phyloP scores from a whole-genome alignment of 2,797 vertebrate species.

The Antennarius maculatus region DNA sequence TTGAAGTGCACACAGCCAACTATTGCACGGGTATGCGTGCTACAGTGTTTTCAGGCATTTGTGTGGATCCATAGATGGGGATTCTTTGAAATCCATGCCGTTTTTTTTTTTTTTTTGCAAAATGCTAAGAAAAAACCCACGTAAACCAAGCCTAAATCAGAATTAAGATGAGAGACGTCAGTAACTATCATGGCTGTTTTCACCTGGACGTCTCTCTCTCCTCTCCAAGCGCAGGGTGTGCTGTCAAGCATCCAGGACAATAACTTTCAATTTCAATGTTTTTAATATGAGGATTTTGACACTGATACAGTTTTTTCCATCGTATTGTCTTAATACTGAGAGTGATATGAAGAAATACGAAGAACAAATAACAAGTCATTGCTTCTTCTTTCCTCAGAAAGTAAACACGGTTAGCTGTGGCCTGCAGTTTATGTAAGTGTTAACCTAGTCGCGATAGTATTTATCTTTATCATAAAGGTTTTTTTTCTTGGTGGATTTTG shows the following conservation, averaged over 20 bases:
- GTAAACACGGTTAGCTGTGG: constrained; percentile 19
- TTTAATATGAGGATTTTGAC: constrained; percentile 7
- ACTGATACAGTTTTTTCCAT: neutral
- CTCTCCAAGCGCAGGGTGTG: constrained; percentile 11
- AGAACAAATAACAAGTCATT: constrained; percentile 14
- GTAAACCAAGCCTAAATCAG: constrained; percentile 4
- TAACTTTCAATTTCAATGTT: constrained; percentile 11
- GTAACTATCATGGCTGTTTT: constrained; percentile 55
- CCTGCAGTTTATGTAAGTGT: constrained; percentile 47
- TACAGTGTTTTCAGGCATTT: too few species aligned
- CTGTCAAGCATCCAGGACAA: constrained; percentile 8
- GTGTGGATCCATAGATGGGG: too few species aligned
- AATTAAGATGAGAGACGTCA: constrained; percentile 37
- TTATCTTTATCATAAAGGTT: constrained; percentile 62
- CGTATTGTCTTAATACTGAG: neutral
- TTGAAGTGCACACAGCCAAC: too few species aligned
- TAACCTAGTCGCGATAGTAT: constrained; percentile 46
- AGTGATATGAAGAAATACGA: constrained; percentile 12
- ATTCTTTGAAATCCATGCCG: too few species aligned
- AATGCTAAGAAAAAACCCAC: too few species aligned
- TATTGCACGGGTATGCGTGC: too few species aligned
- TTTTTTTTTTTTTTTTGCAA: too few species aligned
- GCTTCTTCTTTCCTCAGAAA: constrained; percentile 8
- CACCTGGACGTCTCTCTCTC: constrained; percentile 19
- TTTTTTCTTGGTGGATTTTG: constrained; percentile 63